A percentile compares a stretch with the other conserved stretches of the same genome.
phyloP scores from a whole-genome alignment of 2,113 vertebrate genomes.

The Mellivora capensis region DNA sequence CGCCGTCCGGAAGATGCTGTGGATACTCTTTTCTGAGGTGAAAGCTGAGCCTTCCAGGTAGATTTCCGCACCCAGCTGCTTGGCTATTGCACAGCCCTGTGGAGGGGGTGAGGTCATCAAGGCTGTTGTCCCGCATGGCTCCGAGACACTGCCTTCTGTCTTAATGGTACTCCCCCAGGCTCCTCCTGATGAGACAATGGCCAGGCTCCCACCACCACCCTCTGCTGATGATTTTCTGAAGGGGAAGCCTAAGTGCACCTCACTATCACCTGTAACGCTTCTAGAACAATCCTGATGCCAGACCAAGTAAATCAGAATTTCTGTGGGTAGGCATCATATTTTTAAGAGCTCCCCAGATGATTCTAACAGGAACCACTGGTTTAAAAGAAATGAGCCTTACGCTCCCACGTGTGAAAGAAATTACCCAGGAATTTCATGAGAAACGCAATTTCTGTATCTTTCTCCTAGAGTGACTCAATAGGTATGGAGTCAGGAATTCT shows the following conservation, averaged over 20 bases:
- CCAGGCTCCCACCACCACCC: background rate
- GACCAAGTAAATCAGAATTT: background rate
- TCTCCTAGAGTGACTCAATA: background rate
- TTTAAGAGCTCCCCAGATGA: background rate
- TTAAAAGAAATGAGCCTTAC: background rate
- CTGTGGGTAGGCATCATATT: background rate
- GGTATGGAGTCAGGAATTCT: background rate
- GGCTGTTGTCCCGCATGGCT: background rate
- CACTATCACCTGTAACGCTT: background rate
- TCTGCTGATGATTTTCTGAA: background rate
- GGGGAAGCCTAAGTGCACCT: background rate
- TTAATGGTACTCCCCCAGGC: background rate
- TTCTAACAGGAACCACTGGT: background rate
- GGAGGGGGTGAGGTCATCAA: background rate
- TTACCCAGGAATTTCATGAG: background rate
- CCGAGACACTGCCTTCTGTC: background rate
- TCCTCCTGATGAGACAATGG: background rate
- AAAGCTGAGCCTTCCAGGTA: conserved; percentile 97
- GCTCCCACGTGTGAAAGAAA: background rate
- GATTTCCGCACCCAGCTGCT: conserved; percentile 91
- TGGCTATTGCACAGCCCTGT: conserved; percentile 90
- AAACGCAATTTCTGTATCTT: background rate
- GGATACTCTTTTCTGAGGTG: conserved; percentile 95
- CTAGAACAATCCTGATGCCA: background rate
- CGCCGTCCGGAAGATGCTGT: conserved; percentile 92